Evolutionary conservation across 2,888 invertebrate species (phyloP), one percentile per base, ranked within the genome.

Genomic region (Agrotis ipsilon): DNA sequence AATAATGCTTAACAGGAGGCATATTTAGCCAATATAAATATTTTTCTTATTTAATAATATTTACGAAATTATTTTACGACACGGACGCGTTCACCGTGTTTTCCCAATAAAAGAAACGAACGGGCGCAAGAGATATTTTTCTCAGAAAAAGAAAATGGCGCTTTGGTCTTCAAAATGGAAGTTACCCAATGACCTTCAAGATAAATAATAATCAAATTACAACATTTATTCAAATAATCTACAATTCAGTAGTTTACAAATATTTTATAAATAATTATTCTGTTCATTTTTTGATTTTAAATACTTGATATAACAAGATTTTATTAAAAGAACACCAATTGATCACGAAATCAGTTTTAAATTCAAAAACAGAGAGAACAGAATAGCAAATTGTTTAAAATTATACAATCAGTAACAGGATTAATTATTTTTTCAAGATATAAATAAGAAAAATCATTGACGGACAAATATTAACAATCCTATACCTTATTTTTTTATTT

Each of bases 1-100:
- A 93, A 92, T 94, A 94, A 93, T 95, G 94, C 92, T 94, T 94
- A 90, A 93, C 90, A 88, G 94, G 94, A 86, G 96, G 94, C 96
- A 96, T 96, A 90, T 90, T 90, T 91, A 87, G 89, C 90, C 89
- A 87, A 90, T 90, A 91, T 88, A 92, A 91, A 92, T 91, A 81
- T 91, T 92, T 92, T 89, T 91, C 94, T 94, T 95, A 94, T 78
- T 48, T 80, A 92, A 92, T 92, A 94, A 91, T 91, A 92, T 85
- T 85, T 89, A 89, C 81, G 87, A 91, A 93, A 93, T 93, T 91
- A 91, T 82, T 79, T 86, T 86, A 85, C 75, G 83, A 88, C 83
- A 84, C 87, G 80, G 73, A 80, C 87, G 83, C 87, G 86, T 88
- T 88, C 81, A 84, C 82, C 85, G 87, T 86, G 87, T 87, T 90